phyloP scores from a whole-genome alignment of 2,888 invertebrate species.

The Protodeltote pygarga region DNA sequence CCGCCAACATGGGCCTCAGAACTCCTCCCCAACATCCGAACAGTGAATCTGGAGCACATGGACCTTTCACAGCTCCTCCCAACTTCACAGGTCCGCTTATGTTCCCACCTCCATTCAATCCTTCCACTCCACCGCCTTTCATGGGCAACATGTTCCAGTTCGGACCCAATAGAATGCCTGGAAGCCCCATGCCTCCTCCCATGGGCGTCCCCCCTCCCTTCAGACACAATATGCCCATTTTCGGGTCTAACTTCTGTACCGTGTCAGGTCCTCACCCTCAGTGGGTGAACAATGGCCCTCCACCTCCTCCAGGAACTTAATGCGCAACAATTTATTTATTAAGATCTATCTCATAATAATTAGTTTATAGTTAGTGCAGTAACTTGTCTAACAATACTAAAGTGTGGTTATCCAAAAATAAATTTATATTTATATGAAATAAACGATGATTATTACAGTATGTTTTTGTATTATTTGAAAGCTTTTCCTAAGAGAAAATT shows the following conservation, averaged over 20 bases:
- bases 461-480: constrained; percentile 32
- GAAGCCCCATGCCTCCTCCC: constrained; percentile 52
- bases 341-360: constrained; percentile 57
- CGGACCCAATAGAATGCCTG: constrained; percentile 59
- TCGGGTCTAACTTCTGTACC: constrained; percentile 64
- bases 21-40: constrained; percentile 64
- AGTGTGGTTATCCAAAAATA: constrained; percentile 84
- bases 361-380: constrained; percentile 61
- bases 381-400: constrained; percentile 75
- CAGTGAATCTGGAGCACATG: constrained; percentile 34
- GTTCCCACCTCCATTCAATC: constrained; percentile 60
- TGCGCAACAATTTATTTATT: constrained; percentile 37
- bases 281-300: constrained; percentile 69
- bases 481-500: neutral
- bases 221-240: constrained; percentile 60
- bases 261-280: constrained; percentile 63
- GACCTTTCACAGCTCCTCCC: constrained; percentile 56
- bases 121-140: constrained; percentile 52
- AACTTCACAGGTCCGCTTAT: constrained; percentile 56
- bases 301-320: constrained; percentile 80
- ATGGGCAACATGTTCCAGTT: constrained; percentile 64
- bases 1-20: constrained; percentile 52
- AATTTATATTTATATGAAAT: constrained; percentile 81
- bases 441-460: constrained; percentile 71
- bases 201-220: constrained; percentile 51